A percentile compares a stretch with the other conserved stretches of the same genome.
phyloP scores from a whole-genome alignment of 1,140 invertebrate species.

The Gonioctena quinquepunctata region DNA sequence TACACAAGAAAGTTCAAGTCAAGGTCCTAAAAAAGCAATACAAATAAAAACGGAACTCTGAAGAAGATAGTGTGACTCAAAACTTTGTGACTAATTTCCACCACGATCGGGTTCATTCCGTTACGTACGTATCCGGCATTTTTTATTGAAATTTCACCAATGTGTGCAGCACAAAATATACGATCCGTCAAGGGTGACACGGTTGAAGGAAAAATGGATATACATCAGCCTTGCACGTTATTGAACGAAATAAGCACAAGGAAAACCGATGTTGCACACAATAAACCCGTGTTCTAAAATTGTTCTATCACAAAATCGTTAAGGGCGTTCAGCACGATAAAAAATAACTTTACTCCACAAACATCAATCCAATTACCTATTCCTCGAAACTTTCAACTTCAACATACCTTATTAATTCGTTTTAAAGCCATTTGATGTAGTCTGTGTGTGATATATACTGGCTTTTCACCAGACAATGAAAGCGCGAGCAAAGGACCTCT shows the following conservation, averaged over 20 bases:
- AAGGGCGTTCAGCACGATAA: conserved; percentile 58
- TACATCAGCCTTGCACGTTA: not conserved
- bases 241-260: not conserved
- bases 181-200: not conserved
- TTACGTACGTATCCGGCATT: conserved; percentile 8
- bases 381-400: conserved; percentile 39
- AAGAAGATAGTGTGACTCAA: too few relatives aligned
- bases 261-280: conserved; percentile 7
- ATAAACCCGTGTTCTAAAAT: conserved; percentile 34
- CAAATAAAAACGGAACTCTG: not conserved
- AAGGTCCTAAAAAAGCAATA: conserved; percentile 23
- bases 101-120: not conserved
- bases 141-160: not conserved
- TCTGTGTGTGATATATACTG: conserved; percentile 64
- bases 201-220: not conserved
- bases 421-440: conserved; percentile 87
- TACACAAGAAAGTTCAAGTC: conserved; percentile 27
- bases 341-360: conserved; percentile 29
- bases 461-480: conserved; percentile 67
- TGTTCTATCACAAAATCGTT: conserved; percentile 57
- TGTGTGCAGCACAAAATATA: not conserved
- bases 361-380: conserved; percentile 16
- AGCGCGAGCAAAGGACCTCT: conserved; percentile 67
- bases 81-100: not conserved
- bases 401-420: conserved; percentile 93